Base-by-base conservation (phyloP, 2,888 invertebrate species). In the Coelinius sp. region DNA sequence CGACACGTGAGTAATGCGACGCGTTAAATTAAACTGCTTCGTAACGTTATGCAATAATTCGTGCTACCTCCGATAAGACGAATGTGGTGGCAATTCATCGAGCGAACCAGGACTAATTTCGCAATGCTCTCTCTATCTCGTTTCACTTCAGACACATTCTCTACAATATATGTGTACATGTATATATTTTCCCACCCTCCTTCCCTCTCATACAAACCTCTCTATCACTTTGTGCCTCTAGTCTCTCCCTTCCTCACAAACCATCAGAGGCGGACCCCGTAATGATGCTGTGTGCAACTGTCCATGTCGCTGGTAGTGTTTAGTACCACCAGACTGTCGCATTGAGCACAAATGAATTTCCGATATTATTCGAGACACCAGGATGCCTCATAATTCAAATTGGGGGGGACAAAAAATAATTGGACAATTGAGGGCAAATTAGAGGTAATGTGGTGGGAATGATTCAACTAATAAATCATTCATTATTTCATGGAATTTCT, bases 41-140 rank as follows among this genome's bases (percentile, higher is more conserved):
- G 71, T 75, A 77, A 75, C 75, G 75, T 75, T 77, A 75, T 71
- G 76, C 76, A 70, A 77, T 77, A 77, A 77, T 71, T 77, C 74
- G 74, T 75, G 73, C 67, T 70, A 65, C 56, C 52, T 44, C 53
- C 65, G 56, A 70, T 70, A 70, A 70, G 65, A 65, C 70, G 70
- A 53, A 70, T 70, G 70, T 70, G 70, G 70, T 70, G 70, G 70
- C 65, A 70, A 70, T 70, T 70, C 64, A 70, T 70, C 44, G 56
- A 65, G 70, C 53, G 65, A 70, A 70, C 59, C 52, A 10, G 46
- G 53, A 65, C 70, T 70, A 70, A 70, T 70, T 70, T 70, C 56
- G 65, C 65, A 63, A 44, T 10, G 31, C 59, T 35, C 59, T 20
- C 31, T 20, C 20, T 59, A 38, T 63, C 59, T 12, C 31, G 35